Percentiles rank a stretch among this genome's conserved stretches.
These are phyloP conservation scores for Acrossocheilus wenchowensis DNA, from an alignment of 2,797 vertebrate genomes.

Conservation along the genomic window DNA sequence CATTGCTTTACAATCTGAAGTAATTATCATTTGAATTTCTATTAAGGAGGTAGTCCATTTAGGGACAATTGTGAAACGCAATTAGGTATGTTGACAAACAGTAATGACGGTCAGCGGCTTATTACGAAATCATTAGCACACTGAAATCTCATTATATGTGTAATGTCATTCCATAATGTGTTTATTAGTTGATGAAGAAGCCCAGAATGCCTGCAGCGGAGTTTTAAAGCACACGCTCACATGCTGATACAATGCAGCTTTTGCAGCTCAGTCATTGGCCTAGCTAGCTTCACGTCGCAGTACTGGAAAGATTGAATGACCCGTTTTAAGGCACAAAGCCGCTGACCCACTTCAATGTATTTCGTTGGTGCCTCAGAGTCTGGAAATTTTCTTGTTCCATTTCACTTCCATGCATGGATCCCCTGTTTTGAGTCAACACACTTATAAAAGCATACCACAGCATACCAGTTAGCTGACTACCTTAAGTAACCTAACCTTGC, in stretches of 20 bases:
- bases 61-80: slow-evolving; percentile 68
- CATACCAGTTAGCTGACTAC: neutral
- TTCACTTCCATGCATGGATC: slow-evolving; percentile 34
- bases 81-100: slow-evolving; percentile 72
- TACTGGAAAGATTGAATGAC: slow-evolving; percentile 42
- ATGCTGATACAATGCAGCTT: slow-evolving; percentile 1
- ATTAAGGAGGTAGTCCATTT: slow-evolving; percentile 66
- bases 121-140: slow-evolving; percentile 72
- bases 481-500: too few species aligned
- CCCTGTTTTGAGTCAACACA: neutral
- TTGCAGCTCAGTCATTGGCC: slow-evolving; percentile 29
- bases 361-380: slow-evolving; percentile 14
- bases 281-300: slow-evolving; percentile 40
- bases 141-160: slow-evolving; percentile 72
- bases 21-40: slow-evolving; percentile 67
- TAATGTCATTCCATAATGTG: slow-evolving; percentile 67
- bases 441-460: neutral
- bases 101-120: slow-evolving; percentile 70
- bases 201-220: slow-evolving; percentile 38
- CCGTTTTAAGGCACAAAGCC: slow-evolving; percentile 50
- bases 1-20: slow-evolving; percentile 57
- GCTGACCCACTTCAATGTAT: slow-evolving; percentile 55
- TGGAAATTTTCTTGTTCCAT: slow-evolving; percentile 30
- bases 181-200: slow-evolving; percentile 68
- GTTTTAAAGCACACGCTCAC: slow-evolving; percentile 22